A percentile compares a stretch with the other conserved stretches of the same genome.
Evolutionary conservation across 2,113 vertebrate species (phyloP).

Genomic region (Vireo altiloquus): DNA sequence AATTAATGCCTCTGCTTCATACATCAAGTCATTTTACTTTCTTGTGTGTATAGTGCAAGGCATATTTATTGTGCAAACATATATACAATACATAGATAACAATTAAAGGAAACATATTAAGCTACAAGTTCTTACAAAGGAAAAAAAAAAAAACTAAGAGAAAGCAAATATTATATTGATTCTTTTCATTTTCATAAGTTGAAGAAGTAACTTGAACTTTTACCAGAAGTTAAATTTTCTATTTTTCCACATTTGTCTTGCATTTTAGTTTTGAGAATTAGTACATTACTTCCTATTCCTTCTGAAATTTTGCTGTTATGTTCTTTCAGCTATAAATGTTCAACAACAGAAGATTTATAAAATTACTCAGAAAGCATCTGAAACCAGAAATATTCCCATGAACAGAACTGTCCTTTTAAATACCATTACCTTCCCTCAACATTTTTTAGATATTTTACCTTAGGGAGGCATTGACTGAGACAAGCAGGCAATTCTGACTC

Average conservation of each 20-base stretch:
- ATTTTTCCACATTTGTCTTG: neutral
- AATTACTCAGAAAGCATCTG: neutral
- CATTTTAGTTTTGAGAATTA: neutral
- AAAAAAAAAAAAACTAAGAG: neutral
- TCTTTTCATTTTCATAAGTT: neutral
- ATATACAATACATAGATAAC: neutral
- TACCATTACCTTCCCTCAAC: neutral
- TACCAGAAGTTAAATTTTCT: neutral
- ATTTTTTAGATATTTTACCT: neutral
- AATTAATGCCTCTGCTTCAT: neutral
- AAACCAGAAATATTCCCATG: neutral
- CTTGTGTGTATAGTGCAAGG: neutral
- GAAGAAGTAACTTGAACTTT: neutral
- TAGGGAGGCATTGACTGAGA: neutral
- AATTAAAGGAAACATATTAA: neutral
- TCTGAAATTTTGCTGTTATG: neutral
- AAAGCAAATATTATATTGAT: neutral
- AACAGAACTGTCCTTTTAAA: neutral
- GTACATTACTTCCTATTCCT: neutral
- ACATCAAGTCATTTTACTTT: neutral
- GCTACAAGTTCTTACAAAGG: neutral
- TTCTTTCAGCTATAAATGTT: neutral
- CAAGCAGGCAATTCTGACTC: neutral
- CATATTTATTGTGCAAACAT: neutral
- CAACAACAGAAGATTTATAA: neutral